Evolutionary conservation across 2,888 invertebrate species (phyloP).

Genomic region (Bhutanitis thaidina): DNA sequence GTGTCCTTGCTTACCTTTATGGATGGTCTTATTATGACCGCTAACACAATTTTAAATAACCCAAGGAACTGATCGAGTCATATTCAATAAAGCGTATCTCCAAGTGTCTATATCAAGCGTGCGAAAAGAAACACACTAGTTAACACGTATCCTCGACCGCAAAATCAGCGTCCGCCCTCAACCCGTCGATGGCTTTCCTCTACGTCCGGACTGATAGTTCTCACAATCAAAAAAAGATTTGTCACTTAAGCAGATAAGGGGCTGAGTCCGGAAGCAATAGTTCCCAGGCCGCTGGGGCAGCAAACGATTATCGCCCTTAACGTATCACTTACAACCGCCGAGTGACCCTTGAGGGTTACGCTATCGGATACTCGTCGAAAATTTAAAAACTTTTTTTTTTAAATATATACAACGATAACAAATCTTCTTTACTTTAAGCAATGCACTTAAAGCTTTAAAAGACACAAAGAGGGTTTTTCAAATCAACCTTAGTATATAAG

Average conservation of each 20-base stretch:
- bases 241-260: constrained; percentile 54
- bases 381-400: constrained; percentile 6
- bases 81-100: constrained; percentile 14
- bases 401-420: too few relatives aligned
- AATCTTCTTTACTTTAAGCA: too few relatives aligned
- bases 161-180: constrained; percentile 31
- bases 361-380: constrained; percentile 36
- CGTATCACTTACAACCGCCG: constrained; percentile 52
- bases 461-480: too few relatives aligned
- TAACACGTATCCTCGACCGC: constrained; percentile 25
- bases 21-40: neutral
- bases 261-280: constrained; percentile 54
- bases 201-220: constrained; percentile 49
- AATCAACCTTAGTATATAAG: too few relatives aligned
- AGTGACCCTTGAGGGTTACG: constrained; percentile 52
- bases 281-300: constrained; percentile 62
- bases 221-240: constrained; percentile 79
- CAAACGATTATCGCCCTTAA: constrained; percentile 60
- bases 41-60: neutral
- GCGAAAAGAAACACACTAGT: constrained; percentile 14
- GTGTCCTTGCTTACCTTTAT: too few relatives aligned
- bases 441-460: too few relatives aligned
- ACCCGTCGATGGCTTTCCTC: constrained; percentile 39
- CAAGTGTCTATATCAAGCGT: constrained; percentile 9
- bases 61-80: neutral